phyloP scores from a whole-genome alignment of 2,797 vertebrate genomes.

The Pachyuromys duprasi region DNA sequence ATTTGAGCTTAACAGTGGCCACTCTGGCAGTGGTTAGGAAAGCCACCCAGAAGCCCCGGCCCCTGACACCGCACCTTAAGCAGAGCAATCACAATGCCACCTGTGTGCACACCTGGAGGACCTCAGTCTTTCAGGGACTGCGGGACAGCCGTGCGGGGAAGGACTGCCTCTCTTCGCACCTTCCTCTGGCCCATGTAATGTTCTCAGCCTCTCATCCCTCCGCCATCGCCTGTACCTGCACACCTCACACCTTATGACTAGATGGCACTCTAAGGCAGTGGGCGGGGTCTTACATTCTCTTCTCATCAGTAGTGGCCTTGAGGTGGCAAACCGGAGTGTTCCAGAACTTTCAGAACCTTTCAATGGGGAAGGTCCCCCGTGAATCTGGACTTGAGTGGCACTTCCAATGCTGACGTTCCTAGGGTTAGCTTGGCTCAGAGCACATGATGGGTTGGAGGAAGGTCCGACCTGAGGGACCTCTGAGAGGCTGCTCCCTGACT shows the following conservation, averaged over 20 bases:
- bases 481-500: not conserved
- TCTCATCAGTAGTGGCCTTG: conserved; percentile 4
- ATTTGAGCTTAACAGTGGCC: not conserved
- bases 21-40: not conserved
- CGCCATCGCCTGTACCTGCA: too few species aligned
- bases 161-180: not conserved
- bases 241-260: not conserved
- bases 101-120: not conserved
- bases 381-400: not conserved
- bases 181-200: not conserved
- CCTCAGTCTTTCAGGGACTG: not conserved
- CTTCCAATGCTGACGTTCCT: not conserved
- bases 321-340: too few species aligned
- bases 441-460: not conserved
- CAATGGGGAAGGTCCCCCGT: not conserved
- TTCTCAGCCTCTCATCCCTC: not conserved
- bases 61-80: not conserved
- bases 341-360: not conserved
- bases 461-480: not conserved
- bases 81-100: not conserved
- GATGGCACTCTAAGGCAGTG: not conserved
- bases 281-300: too few species aligned
- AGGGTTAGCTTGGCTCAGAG: not conserved
- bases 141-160: not conserved
- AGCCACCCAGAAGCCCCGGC: not conserved